Conservation (phyloP, 2,797 vertebrate species). For the Poecilia picta region DNA sequence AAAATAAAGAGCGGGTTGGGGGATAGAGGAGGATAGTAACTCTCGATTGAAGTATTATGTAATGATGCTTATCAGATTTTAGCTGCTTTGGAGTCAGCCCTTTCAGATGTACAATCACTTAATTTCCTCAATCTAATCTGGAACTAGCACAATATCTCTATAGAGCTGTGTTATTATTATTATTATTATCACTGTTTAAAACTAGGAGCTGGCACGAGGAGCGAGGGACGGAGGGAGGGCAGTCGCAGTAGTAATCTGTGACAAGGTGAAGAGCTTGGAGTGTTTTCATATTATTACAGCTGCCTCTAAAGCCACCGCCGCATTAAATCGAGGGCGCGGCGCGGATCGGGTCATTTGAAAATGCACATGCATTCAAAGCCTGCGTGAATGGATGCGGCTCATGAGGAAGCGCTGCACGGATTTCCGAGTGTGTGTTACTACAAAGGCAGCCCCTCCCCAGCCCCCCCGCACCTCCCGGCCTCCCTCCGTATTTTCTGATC, state of each 20-base stretch:
- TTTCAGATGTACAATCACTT: constrained; percentile 16
- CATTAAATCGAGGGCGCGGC: constrained; percentile 24
- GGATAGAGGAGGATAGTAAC: not conserved
- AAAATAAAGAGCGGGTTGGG: not conserved
- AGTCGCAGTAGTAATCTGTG: constrained; percentile 28
- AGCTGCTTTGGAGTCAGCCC: constrained; percentile 22
- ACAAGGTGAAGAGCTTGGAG: constrained; percentile 43
- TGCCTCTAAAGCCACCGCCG: constrained; percentile 24
- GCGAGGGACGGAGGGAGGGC: not conserved
- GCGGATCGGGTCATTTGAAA: constrained; percentile 23
- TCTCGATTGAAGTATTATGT: constrained; percentile 15
- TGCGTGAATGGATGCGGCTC: constrained; percentile 16
- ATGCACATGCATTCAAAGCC: constrained; percentile 27
- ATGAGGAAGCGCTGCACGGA: constrained; percentile 6
- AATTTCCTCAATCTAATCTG: constrained; percentile 14
- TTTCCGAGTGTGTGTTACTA: not conserved
- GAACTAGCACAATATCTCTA: constrained; percentile 29
- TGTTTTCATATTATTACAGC: constrained; percentile 38
- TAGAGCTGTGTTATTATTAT: constrained; percentile 36
- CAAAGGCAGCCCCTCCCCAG: not conserved
- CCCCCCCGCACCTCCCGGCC: constrained; percentile 11
- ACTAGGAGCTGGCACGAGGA: constrained; percentile 24
- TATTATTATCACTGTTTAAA: constrained; percentile 41
- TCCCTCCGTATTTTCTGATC: constrained; percentile 20
- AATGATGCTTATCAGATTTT: constrained; percentile 30